Evolutionary conservation across 2,113 vertebrate genomes (phyloP), one percentile per base, ranked within the genome.

Genomic region (Sclerurus mexicanus): DNA sequence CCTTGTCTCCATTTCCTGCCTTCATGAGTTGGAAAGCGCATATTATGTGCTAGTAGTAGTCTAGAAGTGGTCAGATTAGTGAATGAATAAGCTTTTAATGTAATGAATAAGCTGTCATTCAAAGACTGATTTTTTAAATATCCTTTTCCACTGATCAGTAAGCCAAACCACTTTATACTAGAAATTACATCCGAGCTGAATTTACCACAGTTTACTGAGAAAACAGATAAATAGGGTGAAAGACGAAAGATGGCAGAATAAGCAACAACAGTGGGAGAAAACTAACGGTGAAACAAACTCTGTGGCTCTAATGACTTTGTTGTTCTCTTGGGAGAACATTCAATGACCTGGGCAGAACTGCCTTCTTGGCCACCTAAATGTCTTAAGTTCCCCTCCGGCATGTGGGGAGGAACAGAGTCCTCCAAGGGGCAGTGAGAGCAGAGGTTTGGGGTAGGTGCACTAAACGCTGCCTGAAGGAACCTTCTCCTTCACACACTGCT

Each of bases 391-490:
- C 46, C 46, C 37, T 66, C 25, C n/a, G 66, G 75, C 37, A 37
- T 0, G 1, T 19, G 47, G 42, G 63, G 56, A 63, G 66, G 40
- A 85, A 64, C 0, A 0, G 14, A 49, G 30, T 52, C 47, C 24
- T 64, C 33, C 1, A 4, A 84, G 53, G 75, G 11, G 15, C 67
- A 55, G 30, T 5, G 35, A 66, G 78, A 88, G 87, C 62, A 96
- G 82, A 83, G 85, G 63, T 44, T 50, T 78, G 55, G 33, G 59
- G 55, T 42, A 69, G 78, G 28, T 66, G 40, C 4, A 6, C 27
- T 12, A 27, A 72, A 46, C 12, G 5, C 15, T 27, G 56, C 72
- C 63, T 28, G 25, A 12, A 94, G 82, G 59, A 88, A 53, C 28
- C 37, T 78, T 72, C 52, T 72, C 83, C 46, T 85, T 90, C 83